A percentile compares a stretch with the other conserved stretches of the same genome.
phyloP scores from a whole-genome alignment of 2,113 vertebrate genomes.

The Ia io region DNA sequence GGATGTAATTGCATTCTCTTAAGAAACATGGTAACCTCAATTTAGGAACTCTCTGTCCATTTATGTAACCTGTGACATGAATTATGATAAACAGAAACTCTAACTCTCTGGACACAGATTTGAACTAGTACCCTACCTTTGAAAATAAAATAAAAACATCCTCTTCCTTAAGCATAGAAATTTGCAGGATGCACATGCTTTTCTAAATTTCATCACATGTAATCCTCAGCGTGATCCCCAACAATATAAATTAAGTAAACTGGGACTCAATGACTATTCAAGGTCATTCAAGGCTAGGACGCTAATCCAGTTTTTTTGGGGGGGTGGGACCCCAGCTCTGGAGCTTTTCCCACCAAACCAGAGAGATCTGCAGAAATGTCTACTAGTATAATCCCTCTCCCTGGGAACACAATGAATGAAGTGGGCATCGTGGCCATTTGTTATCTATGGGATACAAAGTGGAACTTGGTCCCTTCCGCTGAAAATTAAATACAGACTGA shows the following conservation, averaged over 20 bases:
- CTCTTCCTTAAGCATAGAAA: not conserved
- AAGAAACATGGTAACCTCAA: not conserved
- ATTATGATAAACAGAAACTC: slow-evolving; percentile 16
- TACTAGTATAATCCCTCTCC: not conserved
- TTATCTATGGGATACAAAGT: not conserved
- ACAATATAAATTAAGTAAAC: not conserved
- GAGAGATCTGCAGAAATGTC: not conserved
- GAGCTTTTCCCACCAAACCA: not conserved
- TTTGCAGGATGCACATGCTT: not conserved
- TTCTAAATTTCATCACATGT: not conserved
- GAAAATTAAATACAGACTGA: not conserved
- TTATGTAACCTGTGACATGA: not conserved
- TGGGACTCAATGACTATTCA: not conserved
- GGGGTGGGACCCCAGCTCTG: not conserved
- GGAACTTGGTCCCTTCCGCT: not conserved
- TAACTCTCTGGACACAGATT: not conserved
- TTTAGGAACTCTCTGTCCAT: not conserved
- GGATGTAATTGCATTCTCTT: slow-evolving; percentile 7
- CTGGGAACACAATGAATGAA: not conserved
- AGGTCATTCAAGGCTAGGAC: not conserved
- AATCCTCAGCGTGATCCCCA: not conserved
- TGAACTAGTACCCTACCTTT: not conserved
- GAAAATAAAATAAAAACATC: slow-evolving; percentile 16
- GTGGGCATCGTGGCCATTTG: not conserved
- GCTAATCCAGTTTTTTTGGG: not conserved